These are phyloP conservation scores for Cistogaster globosa DNA, from an alignment of 2,888 invertebrate genomes.

Conservation along the genomic window DNA sequence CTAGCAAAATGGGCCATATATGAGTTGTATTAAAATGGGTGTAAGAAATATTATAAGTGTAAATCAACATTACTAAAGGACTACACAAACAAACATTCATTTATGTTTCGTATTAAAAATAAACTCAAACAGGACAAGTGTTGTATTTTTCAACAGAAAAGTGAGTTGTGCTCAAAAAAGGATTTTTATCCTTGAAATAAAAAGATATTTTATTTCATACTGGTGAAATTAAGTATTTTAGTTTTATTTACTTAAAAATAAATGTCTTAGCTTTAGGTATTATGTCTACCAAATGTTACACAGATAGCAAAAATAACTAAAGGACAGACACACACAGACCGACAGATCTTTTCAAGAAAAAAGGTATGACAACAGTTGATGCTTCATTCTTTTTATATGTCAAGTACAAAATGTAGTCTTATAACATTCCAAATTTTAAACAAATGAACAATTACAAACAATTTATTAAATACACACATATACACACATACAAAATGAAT, in stretches of 20 bases:
- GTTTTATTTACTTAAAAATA: constrained; percentile 47
- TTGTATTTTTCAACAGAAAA: background rate
- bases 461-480: constrained; percentile 52
- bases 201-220: constrained; percentile 65
- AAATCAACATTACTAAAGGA: constrained; percentile 63
- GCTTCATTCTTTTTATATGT: constrained; percentile 12
- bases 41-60: constrained; percentile 63
- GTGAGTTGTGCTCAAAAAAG: constrained; percentile 24
- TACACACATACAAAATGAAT: constrained; percentile 7
- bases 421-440: constrained; percentile 36
- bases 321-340: background rate
- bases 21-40: too few species aligned
- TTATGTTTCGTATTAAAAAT: too few species aligned
- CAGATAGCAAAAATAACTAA: background rate
- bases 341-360: constrained; percentile 1
- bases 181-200: constrained; percentile 48
- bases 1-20: too few species aligned
- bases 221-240: constrained; percentile 61
- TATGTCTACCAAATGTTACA: constrained; percentile 61
- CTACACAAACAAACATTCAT: background rate
- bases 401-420: constrained; percentile 25
- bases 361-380: constrained; percentile 62
- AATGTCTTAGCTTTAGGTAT: constrained; percentile 65
- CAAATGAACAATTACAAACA: constrained; percentile 67
- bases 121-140: constrained; percentile 1